Base-by-base conservation (phyloP, 2,113 vertebrate genomes). In the Xiphias gladius region DNA sequence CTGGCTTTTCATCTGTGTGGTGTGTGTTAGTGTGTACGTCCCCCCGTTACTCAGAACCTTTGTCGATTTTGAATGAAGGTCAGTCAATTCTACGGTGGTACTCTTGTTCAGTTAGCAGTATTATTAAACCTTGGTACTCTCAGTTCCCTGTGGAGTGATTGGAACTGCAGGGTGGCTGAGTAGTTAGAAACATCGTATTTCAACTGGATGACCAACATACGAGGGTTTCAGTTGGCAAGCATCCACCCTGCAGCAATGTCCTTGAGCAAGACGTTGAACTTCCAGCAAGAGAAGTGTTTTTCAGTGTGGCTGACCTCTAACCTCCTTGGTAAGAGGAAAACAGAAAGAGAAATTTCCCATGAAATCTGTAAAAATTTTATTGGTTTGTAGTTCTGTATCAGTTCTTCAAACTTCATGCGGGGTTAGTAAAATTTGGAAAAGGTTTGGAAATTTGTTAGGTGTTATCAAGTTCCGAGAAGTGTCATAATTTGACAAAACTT, bases 41-140 rank as follows among this genome's bases (percentile, higher is more conserved):
- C 30, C 73, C 41, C n/a, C 8, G 63, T n/a, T 57, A 7, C 63
- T 20, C 0, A 0, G 57, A 61, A 65, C 69, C 62, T 20, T 35
- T 3, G 14, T 58, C 28, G 62, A 68, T 55, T 80, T 6, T 26
- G n/a, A 80, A 55, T 67, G 70, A 84, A 88, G 86, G 72, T 75
- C 76, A 26, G 20, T 83, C 58, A 28, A n/a, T 61, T 78, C 77
- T 62, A 50, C 6, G 13, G 80, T 32, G 4, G 22, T 30, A n/a
- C 6, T 43, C 50, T 26, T 24, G 30, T 64, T 82, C 59, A 19
- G 41, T 55, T 41, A 74, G 54, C 22, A 0, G 2, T 7, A 32
- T 19, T 76, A 37, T 86, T 74, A 86, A 83, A 79, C 37, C 52
- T 24, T 10, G 30, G 63, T 82, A 28, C 74, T 89, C 83, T 71